Percentiles rank a stretch among this genome's conserved stretches.
phyloP scores from a whole-genome alignment of 2,113 vertebrate species.

The Asarcornis scutulata region DNA sequence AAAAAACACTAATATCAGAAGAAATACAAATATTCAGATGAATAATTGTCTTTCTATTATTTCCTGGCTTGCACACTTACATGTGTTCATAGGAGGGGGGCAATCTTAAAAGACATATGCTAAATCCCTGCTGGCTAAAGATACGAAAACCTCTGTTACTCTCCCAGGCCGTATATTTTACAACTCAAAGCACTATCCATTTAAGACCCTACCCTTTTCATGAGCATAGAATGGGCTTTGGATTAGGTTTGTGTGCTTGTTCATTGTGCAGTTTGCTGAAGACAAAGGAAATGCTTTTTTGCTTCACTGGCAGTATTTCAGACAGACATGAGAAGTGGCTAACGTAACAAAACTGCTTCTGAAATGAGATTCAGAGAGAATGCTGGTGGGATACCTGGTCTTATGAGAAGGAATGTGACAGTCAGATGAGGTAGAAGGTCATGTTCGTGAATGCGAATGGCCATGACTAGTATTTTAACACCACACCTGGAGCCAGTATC shows the following conservation, averaged over 20 bases:
- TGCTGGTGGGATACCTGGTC: accelerated
- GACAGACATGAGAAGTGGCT: not conserved
- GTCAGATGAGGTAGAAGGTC: not conserved
- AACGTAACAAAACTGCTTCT: not conserved
- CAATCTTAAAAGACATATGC: not conserved
- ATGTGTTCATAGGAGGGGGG: not conserved
- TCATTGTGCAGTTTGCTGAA: not conserved
- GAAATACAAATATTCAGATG: slow-evolving; percentile 33
- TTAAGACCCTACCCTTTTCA: not conserved
- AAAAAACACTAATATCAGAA: slow-evolving; percentile 39
- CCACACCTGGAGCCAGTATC: not conserved
- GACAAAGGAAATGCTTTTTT: not conserved
- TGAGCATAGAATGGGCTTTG: not conserved
- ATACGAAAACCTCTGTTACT: not conserved
- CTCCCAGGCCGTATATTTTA: not conserved
- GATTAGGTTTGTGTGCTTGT: not conserved
- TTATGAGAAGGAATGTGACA: accelerated
- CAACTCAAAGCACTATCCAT: not conserved
- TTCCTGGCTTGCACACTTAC: slow-evolving; percentile 49
- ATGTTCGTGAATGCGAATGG: not conserved
- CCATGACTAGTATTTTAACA: not conserved
- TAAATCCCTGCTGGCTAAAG: not conserved
- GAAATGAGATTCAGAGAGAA: not conserved
- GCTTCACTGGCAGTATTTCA: not conserved
- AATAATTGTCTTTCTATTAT: slow-evolving; percentile 55